A percentile compares a stretch with the other conserved stretches of the same genome.
phyloP scores from a whole-genome alignment of 2,797 vertebrate genomes.

The Selene dorsalis region DNA sequence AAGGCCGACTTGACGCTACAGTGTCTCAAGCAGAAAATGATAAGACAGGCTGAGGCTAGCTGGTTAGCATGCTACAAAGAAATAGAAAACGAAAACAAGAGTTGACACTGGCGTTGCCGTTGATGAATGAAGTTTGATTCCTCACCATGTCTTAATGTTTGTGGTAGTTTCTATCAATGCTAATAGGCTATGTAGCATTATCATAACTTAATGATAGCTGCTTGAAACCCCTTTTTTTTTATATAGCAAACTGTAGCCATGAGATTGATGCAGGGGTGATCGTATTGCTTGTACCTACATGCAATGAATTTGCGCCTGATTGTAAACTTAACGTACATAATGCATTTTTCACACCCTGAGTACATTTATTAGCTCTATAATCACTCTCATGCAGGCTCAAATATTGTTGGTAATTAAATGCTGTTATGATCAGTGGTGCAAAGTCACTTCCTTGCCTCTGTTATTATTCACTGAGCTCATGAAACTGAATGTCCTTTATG shows the following conservation, averaged over 20 bases:
- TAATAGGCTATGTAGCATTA: neutral
- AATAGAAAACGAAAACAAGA: no score
- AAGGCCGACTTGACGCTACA: no score
- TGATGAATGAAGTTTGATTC: no score
- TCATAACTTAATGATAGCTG: neutral
- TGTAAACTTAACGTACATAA: conserved; percentile 22
- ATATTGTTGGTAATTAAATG: conserved; percentile 49
- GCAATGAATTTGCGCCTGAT: neutral
- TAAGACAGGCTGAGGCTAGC: neutral
- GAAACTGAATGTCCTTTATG: conserved; percentile 74
- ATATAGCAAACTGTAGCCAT: conserved; percentile 5
- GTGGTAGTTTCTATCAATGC: neutral
- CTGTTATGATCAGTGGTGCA: conserved; percentile 36
- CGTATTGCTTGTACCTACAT: conserved; percentile 20
- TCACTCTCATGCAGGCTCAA: conserved; percentile 23
- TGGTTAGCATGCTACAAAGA: no score
- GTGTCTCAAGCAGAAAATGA: no score
- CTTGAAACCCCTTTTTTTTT: conserved; percentile 3
- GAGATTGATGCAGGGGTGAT: neutral
- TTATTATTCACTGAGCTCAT: conserved; percentile 59
- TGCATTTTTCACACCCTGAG: conserved; percentile 4
- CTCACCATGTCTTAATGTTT: neutral
- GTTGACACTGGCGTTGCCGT: no score
- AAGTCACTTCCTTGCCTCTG: conserved; percentile 31
- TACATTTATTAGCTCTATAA: conserved; percentile 31